Evolutionary conservation across 1,140 invertebrate genomes (phyloP), one percentile per base, ranked within the genome.

Genomic region (Brachystomella parvula): DNA sequence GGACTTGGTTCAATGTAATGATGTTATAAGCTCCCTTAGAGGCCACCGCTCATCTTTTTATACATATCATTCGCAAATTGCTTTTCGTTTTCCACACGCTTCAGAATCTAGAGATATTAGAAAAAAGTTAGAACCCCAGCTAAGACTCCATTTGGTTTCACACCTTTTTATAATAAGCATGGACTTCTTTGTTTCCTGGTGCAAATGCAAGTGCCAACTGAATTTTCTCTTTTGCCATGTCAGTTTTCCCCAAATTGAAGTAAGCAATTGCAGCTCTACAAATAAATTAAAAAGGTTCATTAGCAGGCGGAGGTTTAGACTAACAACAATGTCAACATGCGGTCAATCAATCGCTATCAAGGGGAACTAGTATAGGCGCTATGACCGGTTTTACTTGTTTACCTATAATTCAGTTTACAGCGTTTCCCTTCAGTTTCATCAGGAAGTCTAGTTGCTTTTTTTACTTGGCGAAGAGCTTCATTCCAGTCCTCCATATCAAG

Each of bases 401-500:
- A n/a, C n/a, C n/a, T n/a, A n/a, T n/a, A n/a, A n/a, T n/a, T n/a
- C n/a, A n/a, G n/a, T n/a, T n/a, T n/a, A n/a, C n/a, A n/a, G n/a
- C n/a, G n/a, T n/a, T 39, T 26, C 33, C 62, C 53, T 9, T 44
- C 29, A 0, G 28, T 21, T 19, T 59, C 26, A 2, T 57, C 17
- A 2, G 44, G 57, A 21, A 80, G 32, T 12, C 65, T 35, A 32
- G 81, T 61, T n/a, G 79, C 80, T 69, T 71, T 73, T 56, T 73
- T 71, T 67, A 77, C 78, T 63, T 79, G 78, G 3, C 62, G 69
- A 17, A 76, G 73, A 26, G 78, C 79, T 49, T 76, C 71, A 24
- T 70, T 64, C 47, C 64, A 68, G 31, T 76, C 71, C 19, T 83
- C 78, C 6, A 82, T 67, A 73, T 83, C 83, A 67, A 87, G 85